These are phyloP conservation scores for Stenolophus ochropezus DNA, from an alignment of 2,888 invertebrate genomes.

Conservation along the genomic window DNA sequence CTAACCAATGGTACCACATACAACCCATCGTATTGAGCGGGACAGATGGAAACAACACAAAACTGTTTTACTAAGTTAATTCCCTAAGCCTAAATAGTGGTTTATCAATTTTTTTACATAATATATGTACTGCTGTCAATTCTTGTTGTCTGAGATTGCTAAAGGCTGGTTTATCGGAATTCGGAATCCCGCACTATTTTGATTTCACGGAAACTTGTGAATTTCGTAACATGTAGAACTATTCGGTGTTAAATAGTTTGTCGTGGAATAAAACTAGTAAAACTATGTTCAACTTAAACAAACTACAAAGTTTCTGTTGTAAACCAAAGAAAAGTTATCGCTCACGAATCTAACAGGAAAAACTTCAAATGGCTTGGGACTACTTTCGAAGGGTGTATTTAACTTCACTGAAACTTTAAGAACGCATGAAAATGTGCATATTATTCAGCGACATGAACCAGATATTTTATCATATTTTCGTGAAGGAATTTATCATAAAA, in stretches of 20 bases:
- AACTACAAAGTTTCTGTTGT: neutral
- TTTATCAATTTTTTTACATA: no score
- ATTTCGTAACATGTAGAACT: slow-evolving; percentile 10
- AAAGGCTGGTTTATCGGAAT: no score
- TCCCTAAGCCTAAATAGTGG: no score
- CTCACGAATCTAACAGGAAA: neutral
- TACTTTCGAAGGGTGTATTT: slow-evolving; percentile 18
- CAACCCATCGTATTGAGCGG: no score
- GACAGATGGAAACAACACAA: no score
- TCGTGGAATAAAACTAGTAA: neutral
- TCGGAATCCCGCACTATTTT: neutral
- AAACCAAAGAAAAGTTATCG: slow-evolving; percentile 14
- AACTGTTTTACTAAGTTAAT: no score
- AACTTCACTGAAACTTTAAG: slow-evolving; percentile 5
- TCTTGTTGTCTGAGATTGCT: no score
- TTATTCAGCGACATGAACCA: neutral
- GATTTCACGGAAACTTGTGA: neutral
- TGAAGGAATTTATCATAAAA: neutral
- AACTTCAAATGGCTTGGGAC: slow-evolving; percentile 12
- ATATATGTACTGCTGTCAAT: no score
- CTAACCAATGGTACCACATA: no score
- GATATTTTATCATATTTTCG: neutral
- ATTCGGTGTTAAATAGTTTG: slow-evolving; percentile 5
- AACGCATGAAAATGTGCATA: neutral
- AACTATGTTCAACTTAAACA: slow-evolving; percentile 12